These are phyloP conservation scores for Mirza zaza DNA, from an alignment of 2,113 vertebrate genomes.

Conservation along the genomic window DNA sequence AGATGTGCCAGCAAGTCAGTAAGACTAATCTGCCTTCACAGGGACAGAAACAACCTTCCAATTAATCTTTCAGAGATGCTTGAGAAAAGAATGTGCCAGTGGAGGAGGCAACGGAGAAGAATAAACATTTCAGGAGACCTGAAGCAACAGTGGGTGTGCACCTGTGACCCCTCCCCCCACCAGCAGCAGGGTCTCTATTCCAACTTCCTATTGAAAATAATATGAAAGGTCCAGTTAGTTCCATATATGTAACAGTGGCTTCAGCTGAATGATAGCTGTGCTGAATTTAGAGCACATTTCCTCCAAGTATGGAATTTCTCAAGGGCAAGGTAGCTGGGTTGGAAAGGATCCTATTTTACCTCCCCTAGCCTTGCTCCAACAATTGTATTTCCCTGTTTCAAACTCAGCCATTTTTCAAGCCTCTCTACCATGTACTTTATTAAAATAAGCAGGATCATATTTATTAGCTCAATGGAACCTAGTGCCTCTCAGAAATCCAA, in stretches of 20 bases:
- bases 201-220: not conserved
- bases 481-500: constrained; percentile 21
- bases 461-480: not conserved
- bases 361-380: not conserved
- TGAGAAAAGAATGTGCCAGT: not conserved
- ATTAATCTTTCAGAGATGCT: not conserved
- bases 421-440: not conserved
- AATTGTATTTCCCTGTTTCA: constrained; percentile 9
- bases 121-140: not conserved
- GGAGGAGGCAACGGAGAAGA: not conserved
- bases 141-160: not conserved
- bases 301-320: constrained; percentile 40
- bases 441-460: constrained; percentile 17
- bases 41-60: not conserved
- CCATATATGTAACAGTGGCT: not conserved
- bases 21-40: not conserved
- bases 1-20: not conserved
- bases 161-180: not conserved
- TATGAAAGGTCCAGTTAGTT: not conserved
- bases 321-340: constrained; percentile 14
- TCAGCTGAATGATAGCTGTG: not conserved
- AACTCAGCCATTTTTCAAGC: not conserved
- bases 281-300: constrained; percentile 14
- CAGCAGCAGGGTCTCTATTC: not conserved
- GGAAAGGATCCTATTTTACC: constrained; percentile 33